Evolutionary conservation across 2,113 vertebrate genomes (phyloP).

Genomic region (Indicator indicator): DNA sequence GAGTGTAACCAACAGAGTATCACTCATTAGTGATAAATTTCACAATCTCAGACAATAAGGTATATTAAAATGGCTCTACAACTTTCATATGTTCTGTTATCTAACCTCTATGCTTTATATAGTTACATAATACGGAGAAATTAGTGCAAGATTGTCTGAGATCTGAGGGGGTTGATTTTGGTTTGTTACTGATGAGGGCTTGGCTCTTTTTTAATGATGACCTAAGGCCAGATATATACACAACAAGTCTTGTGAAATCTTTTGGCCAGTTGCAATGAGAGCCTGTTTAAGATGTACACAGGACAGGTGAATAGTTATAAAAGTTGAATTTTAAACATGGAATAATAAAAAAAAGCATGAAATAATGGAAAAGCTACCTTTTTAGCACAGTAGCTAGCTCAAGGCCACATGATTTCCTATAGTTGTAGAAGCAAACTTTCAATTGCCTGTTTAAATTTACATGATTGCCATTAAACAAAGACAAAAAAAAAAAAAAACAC

Average conservation of each 20-base stretch:
- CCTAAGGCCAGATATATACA: not conserved
- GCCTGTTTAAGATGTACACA: not conserved
- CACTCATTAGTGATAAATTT: not conserved
- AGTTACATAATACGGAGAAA: not conserved
- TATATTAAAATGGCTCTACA: not conserved
- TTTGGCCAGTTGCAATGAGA: not conserved
- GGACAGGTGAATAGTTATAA: not conserved
- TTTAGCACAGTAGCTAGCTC: not conserved
- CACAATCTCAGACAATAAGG: not conserved
- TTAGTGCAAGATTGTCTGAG: not conserved
- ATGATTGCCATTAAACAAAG: not conserved
- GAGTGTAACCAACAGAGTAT: not conserved
- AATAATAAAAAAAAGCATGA: not conserved
- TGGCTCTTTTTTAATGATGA: not conserved
- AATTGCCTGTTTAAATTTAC: not conserved
- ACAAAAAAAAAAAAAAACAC: not conserved
- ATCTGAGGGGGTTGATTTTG: not conserved
- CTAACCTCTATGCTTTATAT: not conserved
- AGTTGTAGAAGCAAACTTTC: not conserved
- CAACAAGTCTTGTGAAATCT: not conserved
- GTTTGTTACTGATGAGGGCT: no score
- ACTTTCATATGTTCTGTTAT: not conserved
- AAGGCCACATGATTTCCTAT: not conserved
- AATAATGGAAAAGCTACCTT: not conserved
- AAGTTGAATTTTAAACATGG: not conserved